phyloP scores from a whole-genome alignment of 2,888 invertebrate genomes.

The Cheilosia urbana region DNA sequence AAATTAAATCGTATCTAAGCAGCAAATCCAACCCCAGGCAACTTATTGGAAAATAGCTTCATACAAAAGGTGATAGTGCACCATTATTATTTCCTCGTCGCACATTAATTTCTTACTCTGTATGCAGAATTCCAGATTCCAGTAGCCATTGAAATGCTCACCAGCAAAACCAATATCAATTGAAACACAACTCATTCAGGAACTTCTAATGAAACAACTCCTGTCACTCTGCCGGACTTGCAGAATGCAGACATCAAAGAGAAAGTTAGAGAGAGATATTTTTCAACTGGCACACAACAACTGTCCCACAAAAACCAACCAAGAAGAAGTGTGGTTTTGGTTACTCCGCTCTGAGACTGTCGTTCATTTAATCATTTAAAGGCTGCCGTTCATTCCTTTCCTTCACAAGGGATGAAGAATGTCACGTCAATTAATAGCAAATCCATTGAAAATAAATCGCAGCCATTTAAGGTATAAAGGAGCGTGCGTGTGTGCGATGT shows the following conservation, averaged over 20 bases:
- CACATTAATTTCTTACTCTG: background rate
- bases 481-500: background rate
- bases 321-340: conserved; percentile 8
- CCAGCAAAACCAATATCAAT: background rate
- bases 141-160: too few species aligned
- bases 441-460: background rate
- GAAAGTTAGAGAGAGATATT: conserved; percentile 1
- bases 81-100: too few species aligned
- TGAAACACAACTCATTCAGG: background rate
- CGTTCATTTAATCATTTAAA: background rate
- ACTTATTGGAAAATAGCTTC: too few species aligned
- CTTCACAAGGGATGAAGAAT: background rate
- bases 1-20: too few species aligned
- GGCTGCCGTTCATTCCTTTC: background rate
- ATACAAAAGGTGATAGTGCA: too few species aligned
- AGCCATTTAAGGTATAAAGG: background rate
- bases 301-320: conserved; percentile 21
- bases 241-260: background rate
- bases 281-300: background rate
- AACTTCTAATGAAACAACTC: conserved; percentile 5
- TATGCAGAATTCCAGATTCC: background rate
- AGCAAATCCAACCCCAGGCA: too few species aligned
- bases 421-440: background rate
- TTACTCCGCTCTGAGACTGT: background rate
- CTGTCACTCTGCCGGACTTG: background rate